Conservation (phyloP, 1,140 invertebrate species). For the Tigriopus japonicus region DNA sequence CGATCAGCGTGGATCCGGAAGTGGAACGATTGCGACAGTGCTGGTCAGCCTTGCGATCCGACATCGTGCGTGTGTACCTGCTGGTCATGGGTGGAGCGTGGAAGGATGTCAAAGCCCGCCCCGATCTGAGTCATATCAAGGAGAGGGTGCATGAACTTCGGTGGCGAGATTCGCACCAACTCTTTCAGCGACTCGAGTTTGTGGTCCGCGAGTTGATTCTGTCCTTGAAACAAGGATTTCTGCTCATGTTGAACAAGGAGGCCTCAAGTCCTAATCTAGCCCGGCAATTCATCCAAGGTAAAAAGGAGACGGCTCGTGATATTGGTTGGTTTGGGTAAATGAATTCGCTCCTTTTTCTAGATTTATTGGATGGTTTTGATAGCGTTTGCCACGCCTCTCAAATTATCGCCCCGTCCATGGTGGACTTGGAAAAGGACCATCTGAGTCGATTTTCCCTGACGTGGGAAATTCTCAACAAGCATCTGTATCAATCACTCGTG, state of each 20-base stretch:
- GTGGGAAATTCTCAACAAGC: slow-evolving; percentile 41
- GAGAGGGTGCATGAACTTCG: neutral
- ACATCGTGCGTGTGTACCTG: neutral
- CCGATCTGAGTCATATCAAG: neutral
- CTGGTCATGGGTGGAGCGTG: too few species aligned
- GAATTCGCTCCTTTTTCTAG: slow-evolving; percentile 22
- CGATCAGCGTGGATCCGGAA: too few species aligned
- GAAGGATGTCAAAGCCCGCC: neutral
- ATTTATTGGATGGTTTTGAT: slow-evolving; percentile 38
- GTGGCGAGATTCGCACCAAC: slow-evolving; percentile 33
- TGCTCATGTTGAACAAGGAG: slow-evolving; percentile 30
- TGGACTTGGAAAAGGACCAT: slow-evolving; percentile 34
- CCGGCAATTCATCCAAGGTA: slow-evolving; percentile 32
- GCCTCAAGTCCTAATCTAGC: slow-evolving; percentile 30
- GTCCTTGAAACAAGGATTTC: slow-evolving; percentile 37
- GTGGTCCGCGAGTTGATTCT: slow-evolving; percentile 40
- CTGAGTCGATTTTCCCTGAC: slow-evolving; percentile 37
- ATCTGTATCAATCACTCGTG: slow-evolving; percentile 39
- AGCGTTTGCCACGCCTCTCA: slow-evolving; percentile 36
- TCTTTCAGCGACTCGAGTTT: slow-evolving; percentile 38
- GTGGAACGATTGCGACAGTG: neutral
- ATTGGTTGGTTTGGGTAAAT: too few species aligned
- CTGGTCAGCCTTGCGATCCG: neutral
- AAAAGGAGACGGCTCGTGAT: slow-evolving; percentile 10
- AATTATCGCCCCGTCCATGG: slow-evolving; percentile 33